phyloP scores from a whole-genome alignment of 2,113 vertebrate genomes.

The Vulpes ferrilata region DNA sequence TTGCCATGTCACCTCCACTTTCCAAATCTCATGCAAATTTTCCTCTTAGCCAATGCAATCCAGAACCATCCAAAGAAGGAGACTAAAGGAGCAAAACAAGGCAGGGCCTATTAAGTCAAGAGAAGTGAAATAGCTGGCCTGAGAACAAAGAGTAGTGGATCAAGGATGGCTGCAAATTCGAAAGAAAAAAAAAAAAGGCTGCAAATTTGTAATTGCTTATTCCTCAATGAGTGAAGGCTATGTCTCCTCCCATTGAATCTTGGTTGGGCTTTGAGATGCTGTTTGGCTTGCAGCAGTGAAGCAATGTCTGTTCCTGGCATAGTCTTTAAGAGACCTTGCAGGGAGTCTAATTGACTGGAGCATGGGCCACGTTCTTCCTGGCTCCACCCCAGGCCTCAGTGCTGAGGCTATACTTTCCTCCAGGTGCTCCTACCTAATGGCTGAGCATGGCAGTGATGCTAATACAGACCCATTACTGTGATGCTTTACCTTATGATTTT shows the following conservation, averaged over 20 bases:
- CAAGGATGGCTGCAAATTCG: not conserved
- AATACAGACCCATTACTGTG: not conserved
- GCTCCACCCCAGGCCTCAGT: not conserved
- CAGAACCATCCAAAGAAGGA: not conserved
- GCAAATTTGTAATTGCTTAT: not conserved
- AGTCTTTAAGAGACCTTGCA: not conserved
- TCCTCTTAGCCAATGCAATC: not conserved
- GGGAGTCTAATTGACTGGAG: not conserved
- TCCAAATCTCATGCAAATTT: not conserved
- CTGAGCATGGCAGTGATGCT: rapidly evolving
- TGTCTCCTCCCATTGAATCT: not conserved
- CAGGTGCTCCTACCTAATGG: not conserved
- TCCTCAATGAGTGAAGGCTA: rapidly evolving
- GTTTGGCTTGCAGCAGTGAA: not conserved
- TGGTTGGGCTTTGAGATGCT: not conserved
- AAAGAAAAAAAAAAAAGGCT: not conserved
- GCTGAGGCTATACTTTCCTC: not conserved
- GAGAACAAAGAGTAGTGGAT: not conserved
- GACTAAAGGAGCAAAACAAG: not conserved
- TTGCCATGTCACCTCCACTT: not conserved
- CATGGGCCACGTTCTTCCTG: not conserved
- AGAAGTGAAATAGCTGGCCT: not conserved
- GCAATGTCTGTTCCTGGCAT: not conserved
- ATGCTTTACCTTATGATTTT: not conserved
- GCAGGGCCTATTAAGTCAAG: not conserved